These are phyloP conservation scores for Euleptes europaea DNA, from an alignment of 2,113 vertebrate genomes.

Conservation along the genomic window DNA sequence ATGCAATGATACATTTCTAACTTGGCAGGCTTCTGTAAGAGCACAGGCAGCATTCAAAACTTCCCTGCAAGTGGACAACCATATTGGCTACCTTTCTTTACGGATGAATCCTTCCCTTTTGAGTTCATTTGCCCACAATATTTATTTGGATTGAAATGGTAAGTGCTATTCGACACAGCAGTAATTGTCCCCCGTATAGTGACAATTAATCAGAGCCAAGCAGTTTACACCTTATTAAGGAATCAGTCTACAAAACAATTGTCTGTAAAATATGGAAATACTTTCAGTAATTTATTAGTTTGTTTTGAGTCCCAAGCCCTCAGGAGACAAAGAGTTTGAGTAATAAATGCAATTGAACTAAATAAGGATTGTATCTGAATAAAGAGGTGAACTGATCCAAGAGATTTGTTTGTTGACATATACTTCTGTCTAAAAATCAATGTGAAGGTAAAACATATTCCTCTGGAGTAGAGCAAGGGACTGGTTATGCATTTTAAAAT, in stretches of 20 bases:
- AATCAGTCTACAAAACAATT: slow-evolving; percentile 6
- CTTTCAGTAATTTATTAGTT: slow-evolving; percentile 14
- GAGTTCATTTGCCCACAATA: background rate
- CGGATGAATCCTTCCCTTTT: background rate
- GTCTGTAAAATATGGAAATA: background rate
- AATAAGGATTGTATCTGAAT: slow-evolving; percentile 17
- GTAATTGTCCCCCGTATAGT: background rate
- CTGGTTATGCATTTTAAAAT: background rate
- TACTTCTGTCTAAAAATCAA: background rate
- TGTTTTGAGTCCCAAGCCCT: background rate
- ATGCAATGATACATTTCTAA: background rate
- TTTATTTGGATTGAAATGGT: background rate
- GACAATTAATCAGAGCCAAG: background rate
- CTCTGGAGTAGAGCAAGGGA: background rate
- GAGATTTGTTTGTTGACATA: slow-evolving; percentile 16
- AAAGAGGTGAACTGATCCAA: background rate
- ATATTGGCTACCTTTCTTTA: background rate
- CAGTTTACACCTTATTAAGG: background rate
- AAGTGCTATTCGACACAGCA: background rate
- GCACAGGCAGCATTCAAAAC: background rate
- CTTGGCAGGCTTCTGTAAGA: background rate
- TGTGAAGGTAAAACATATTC: background rate
- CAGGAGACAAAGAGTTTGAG: background rate
- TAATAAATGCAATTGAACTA: slow-evolving; percentile 1
- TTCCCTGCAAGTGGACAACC: background rate